Conservation (phyloP, 2,113 vertebrate species). For the Aspiorhynchus laticeps region DNA sequence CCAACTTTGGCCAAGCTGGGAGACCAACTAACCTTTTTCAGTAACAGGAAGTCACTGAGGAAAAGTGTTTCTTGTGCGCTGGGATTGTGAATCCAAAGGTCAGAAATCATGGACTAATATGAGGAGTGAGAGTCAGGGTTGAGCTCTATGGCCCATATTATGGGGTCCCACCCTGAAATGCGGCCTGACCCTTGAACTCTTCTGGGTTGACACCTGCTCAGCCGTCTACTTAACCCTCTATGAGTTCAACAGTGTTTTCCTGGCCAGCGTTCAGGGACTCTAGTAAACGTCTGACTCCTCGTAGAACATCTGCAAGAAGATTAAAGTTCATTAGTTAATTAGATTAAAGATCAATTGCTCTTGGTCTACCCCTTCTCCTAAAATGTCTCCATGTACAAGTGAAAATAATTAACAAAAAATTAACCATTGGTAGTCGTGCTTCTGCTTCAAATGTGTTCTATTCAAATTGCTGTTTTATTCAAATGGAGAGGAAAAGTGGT, state of each 20-base stretch:
- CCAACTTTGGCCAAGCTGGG: not conserved
- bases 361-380: not conserved
- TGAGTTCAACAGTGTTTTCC: constrained; percentile 10
- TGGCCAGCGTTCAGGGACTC: constrained; percentile 14
- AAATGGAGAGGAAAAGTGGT: not conserved
- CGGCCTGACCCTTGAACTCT: constrained; percentile 19
- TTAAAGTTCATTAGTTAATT: not conserved
- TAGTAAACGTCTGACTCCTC: not conserved
- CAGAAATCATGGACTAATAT: not conserved
- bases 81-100: not conserved
- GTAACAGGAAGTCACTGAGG: not conserved
- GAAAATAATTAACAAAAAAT: not conserved
- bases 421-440: not conserved
- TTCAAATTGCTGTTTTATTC: not conserved
- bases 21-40: not conserved
- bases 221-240: not conserved
- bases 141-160: constrained; percentile 13
- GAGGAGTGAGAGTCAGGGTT: constrained; percentile 16
- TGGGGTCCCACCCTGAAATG: constrained; percentile 20
- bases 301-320: constrained; percentile 14
- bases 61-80: not conserved
- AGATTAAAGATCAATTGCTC: not conserved
- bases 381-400: not conserved
- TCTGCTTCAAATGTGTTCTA: not conserved
- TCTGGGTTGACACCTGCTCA: constrained; percentile 22